Evolutionary conservation across 2,113 vertebrate species (phyloP), one percentile per base, ranked within the genome.

Genomic region (Tychaedon coryphoeus): DNA sequence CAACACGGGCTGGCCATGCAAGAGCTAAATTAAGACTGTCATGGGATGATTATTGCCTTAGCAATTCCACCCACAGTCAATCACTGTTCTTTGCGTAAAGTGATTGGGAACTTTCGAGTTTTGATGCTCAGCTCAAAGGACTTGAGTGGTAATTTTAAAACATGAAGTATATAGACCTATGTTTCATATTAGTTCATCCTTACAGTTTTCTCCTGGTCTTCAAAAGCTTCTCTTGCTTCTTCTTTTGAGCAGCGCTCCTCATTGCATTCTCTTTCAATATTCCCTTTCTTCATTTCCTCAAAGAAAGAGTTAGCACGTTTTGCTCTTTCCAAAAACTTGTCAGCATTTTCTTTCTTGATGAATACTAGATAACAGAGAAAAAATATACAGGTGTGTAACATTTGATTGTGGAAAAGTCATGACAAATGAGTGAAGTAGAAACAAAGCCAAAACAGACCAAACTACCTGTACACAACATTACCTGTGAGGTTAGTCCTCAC

Each of bases 161-260:
- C 25, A 64, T 8, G 3, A 83, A 71, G 70, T 51, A 70, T 12
- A 54, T 38, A 73, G n/a, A 67, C 16, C 26, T 54, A 23, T 70
- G 17, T 80, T 56, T 88, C 18, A 33, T 47, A 48, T 42, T 61
- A 88, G 20, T 38, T 73, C 5, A 23, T 75, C 45, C 97, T 97
- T 98, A 98, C 99, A 47, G 99, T 99, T 97, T 96, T 97, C 6
- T 96, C 93, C 0, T 15, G 2, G 33, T 99, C 47, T 94, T 99
- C 98, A 28, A 99, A 99, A 23, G 98, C 98, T 72, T 99, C 99
- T 4, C 98, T 97, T 7, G 98, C 99, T 95, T 99, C 99, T 87
- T 99, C 99, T 8, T 98, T 98, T 4, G 97, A 92, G 51, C 99
- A 99, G 9, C 90, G 91, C 92, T 99, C 99, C 89, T 99, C 99